phyloP scores from a whole-genome alignment of 2,888 invertebrate species.

The Microdon myrmicae region DNA sequence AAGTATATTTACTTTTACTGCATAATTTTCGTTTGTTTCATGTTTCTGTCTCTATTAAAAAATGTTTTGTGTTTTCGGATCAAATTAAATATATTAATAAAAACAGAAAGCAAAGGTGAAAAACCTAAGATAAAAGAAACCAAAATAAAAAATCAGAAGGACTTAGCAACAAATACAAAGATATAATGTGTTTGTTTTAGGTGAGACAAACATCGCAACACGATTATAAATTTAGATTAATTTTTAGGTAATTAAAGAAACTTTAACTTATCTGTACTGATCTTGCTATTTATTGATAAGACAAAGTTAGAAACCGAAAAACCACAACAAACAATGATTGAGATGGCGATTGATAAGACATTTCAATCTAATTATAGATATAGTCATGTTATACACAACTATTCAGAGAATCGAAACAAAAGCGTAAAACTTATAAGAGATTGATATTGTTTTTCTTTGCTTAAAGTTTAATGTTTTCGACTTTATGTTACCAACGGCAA shows the following conservation, averaged over 20 bases:
- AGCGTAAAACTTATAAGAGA: slow-evolving; percentile 18
- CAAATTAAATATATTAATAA: slow-evolving; percentile 16
- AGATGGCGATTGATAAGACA: slow-evolving; percentile 10
- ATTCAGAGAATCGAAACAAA: slow-evolving; percentile 13
- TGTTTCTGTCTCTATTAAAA: too few relatives aligned
- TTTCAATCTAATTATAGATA: slow-evolving; percentile 35
- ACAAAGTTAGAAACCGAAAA: not conserved
- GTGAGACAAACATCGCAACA: slow-evolving; percentile 8
- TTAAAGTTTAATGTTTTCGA: slow-evolving; percentile 36
- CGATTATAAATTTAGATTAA: slow-evolving; percentile 31
- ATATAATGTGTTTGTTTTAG: slow-evolving; percentile 16
- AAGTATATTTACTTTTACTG: not conserved
- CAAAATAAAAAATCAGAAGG: slow-evolving; percentile 13
- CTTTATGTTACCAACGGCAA: slow-evolving; percentile 29
- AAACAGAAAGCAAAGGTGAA: too few relatives aligned
- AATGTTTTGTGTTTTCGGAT: slow-evolving; percentile 8
- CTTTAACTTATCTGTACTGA: slow-evolving; percentile 39
- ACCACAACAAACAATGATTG: not conserved
- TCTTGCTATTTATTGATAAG: slow-evolving; percentile 29
- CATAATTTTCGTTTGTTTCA: slow-evolving; percentile 3
- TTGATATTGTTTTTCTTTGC: slow-evolving; percentile 28
- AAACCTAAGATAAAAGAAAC: slow-evolving; percentile 2
- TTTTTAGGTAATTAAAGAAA: slow-evolving; percentile 25
- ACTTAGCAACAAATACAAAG: slow-evolving; percentile 11
- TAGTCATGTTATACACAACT: slow-evolving; percentile 32